Evolutionary conservation across 1,140 invertebrate species (phyloP).

Genomic region (Drosophila repleta): DNA sequence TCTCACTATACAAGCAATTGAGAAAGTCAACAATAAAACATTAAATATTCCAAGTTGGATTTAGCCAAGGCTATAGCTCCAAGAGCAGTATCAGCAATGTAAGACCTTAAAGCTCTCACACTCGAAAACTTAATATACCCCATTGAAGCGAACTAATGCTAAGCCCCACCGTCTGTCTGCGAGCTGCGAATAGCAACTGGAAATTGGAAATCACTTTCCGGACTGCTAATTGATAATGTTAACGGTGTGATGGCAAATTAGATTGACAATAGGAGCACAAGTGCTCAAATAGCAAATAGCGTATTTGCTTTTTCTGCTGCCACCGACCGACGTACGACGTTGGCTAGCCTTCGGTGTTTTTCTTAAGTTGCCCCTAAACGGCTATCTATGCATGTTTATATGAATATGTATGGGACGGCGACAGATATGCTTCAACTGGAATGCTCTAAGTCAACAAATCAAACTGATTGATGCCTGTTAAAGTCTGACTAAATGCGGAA

Average conservation of each 20-base stretch:
- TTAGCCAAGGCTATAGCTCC: neutral
- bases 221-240: conserved; percentile 75
- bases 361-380: conserved; percentile 15
- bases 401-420: neutral
- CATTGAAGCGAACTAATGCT: neutral
- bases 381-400: neutral
- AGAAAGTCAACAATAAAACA: no score
- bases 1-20: no score
- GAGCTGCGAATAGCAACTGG: conserved; percentile 5
- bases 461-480: conserved; percentile 3
- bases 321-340: neutral
- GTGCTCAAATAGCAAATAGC: conserved; percentile 37
- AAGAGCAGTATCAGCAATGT: neutral
- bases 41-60: neutral
- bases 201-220: conserved; percentile 54
- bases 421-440: neutral
- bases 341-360: conserved; percentile 25
- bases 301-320: conserved; percentile 30
- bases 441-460: conserved; percentile 16
- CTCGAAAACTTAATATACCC: conserved; percentile 11
- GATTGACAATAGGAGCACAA: conserved; percentile 59
- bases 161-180: neutral
- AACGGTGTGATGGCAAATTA: conserved; percentile 53
- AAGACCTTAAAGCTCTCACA: neutral
- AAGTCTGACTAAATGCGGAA: conserved; percentile 8